Conservation (phyloP, 2,888 invertebrate genomes). For the Platycnemis pennipes region DNA sequence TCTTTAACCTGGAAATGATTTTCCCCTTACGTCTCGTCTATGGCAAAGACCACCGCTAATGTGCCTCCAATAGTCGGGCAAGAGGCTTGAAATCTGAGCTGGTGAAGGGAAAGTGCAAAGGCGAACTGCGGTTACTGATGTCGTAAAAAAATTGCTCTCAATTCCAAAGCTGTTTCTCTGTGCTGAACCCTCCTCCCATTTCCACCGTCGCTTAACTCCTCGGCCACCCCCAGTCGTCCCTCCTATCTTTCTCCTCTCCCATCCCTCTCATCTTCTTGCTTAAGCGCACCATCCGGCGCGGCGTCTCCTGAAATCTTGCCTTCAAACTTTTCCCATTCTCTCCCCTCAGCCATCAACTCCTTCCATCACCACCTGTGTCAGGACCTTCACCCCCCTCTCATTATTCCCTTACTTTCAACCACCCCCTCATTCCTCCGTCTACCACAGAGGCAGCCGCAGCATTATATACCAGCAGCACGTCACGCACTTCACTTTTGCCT, state of each 20-base stretch:
- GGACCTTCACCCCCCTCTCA: background rate
- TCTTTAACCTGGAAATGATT: background rate
- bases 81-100: background rate
- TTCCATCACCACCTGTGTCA: background rate
- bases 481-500: background rate
- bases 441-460: background rate
- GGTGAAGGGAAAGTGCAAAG: background rate
- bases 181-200: background rate
- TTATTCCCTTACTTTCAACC: constrained; percentile 15
- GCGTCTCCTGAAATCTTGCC: constrained; percentile 12
- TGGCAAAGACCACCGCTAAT: background rate
- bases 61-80: background rate
- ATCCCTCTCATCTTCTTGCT: background rate
- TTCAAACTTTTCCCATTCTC: constrained; percentile 32
- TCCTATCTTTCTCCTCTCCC: background rate
- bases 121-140: background rate
- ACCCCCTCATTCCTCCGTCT: background rate
- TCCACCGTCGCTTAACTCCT: background rate
- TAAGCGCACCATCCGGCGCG: constrained; percentile 16
- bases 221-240: background rate
- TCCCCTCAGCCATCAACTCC: background rate
- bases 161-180: background rate
- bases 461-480: background rate
- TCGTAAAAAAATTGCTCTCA: background rate
- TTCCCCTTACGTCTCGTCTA: background rate